Conservation (phyloP, 2,888 invertebrate genomes). For the Xanthorhoe spadicearia region DNA sequence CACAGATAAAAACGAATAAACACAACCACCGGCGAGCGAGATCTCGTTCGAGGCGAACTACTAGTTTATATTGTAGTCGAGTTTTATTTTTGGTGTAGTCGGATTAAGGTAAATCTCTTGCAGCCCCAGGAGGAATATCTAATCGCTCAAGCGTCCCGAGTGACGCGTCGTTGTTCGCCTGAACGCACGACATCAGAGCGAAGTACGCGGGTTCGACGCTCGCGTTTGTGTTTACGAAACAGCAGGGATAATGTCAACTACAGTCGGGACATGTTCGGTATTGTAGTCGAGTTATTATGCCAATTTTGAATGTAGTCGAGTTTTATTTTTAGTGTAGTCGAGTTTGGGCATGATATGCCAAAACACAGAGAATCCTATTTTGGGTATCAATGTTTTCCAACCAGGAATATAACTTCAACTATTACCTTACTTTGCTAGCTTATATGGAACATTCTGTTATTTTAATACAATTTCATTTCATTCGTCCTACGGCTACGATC, state of each 20-base stretch:
- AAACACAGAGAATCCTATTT: no score
- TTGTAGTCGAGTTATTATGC: not conserved
- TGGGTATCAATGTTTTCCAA: no score
- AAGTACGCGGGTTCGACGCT: constrained; percentile 53
- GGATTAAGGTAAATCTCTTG: not conserved
- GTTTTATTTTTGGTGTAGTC: not conserved
- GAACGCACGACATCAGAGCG: constrained; percentile 51
- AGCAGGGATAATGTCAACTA: constrained; percentile 53
- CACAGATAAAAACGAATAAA: no score
- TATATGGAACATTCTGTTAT: no score
- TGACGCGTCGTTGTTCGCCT: constrained; percentile 51
- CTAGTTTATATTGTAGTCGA: no score
- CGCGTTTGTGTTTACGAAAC: constrained; percentile 57
- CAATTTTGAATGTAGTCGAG: not conserved
- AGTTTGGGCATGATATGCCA: not conserved
- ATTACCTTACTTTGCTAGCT: no score
- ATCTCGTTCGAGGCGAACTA: no score
- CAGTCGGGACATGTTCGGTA: constrained; percentile 56
- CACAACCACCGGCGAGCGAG: no score
- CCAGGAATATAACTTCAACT: no score
- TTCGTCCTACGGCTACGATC: no score
- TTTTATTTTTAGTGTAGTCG: not conserved
- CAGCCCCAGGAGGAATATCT: constrained; percentile 75
- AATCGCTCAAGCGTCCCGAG: constrained; percentile 63
- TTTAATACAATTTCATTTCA: no score